These are phyloP conservation scores for Grammomys surdaster DNA, from an alignment of 2,113 vertebrate genomes.

Conservation along the genomic window DNA sequence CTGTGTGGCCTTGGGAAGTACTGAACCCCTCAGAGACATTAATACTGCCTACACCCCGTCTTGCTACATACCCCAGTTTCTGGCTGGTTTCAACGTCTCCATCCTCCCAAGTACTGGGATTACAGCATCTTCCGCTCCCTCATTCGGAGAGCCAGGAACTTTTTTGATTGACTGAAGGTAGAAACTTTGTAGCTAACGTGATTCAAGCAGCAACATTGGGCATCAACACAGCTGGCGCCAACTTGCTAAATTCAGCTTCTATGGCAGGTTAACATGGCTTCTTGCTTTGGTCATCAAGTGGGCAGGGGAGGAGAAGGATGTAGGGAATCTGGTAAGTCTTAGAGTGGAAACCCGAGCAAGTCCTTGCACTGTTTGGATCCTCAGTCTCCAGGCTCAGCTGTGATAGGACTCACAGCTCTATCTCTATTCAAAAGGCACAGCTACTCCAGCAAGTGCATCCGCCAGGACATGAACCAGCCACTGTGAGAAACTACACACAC, in stretches of 20 bases:
- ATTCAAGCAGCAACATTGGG: fast-evolving
- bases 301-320: neutral
- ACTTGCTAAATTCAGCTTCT: neutral
- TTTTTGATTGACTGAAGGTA: neutral
- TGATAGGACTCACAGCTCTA: neutral
- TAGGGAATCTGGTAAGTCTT: neutral
- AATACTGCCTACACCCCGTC: neutral
- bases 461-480: neutral
- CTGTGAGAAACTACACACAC: neutral
- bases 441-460: neutral
- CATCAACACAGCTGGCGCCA: fast-evolving
- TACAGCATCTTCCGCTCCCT: neutral
- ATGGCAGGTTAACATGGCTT: too few relatives aligned
- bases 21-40: neutral
- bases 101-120: neutral
- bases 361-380: neutral
- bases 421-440: neutral
- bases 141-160: neutral
- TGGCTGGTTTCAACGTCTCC: neutral
- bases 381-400: neutral
- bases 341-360: neutral
- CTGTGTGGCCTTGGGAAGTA: neutral
- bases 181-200: neutral
- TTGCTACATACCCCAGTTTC: neutral
- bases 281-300: neutral